A percentile compares a stretch with the other conserved stretches of the same genome.
phyloP scores from a whole-genome alignment of 2,888 invertebrate species.

The Amphimallon solstitiale region DNA sequence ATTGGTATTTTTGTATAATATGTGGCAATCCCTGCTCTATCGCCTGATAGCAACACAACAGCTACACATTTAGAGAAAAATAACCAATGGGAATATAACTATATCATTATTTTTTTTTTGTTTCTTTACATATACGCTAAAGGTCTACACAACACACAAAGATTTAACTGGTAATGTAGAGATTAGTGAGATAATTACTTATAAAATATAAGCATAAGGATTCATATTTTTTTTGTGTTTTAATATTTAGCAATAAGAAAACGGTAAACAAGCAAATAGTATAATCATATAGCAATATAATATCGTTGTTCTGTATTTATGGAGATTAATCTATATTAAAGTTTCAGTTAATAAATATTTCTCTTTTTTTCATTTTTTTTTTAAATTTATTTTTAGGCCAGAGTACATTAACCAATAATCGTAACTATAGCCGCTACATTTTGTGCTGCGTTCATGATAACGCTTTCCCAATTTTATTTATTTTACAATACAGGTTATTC shows the following conservation, averaged over 20 bases:
- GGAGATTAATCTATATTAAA: slow-evolving; percentile 65
- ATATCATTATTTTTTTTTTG: slow-evolving; percentile 54
- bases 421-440: slow-evolving; percentile 29
- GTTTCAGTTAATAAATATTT: slow-evolving; percentile 59
- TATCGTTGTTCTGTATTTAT: slow-evolving; percentile 65
- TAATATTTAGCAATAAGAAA: slow-evolving; percentile 61
- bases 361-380: slow-evolving; percentile 1
- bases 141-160: slow-evolving; percentile 65
- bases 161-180: slow-evolving; percentile 62
- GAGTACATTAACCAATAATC: slow-evolving; percentile 30
- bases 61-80: slow-evolving; percentile 63
- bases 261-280: slow-evolving; percentile 61
- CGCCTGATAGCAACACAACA: slow-evolving; percentile 62
- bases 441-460: slow-evolving; percentile 19
- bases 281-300: slow-evolving; percentile 60
- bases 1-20: neutral
- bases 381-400: slow-evolving; percentile 32
- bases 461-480: no score
- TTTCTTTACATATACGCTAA: slow-evolving; percentile 60
- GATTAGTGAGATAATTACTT: slow-evolving; percentile 56
- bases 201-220: slow-evolving; percentile 51
- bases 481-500: no score
- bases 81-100: slow-evolving; percentile 63
- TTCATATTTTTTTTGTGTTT: no score
- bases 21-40: slow-evolving; percentile 45